Evolutionary conservation across 2,888 invertebrate species (phyloP), one percentile per base, ranked within the genome.

Genomic region (Xestoiulus laeticollis): DNA sequence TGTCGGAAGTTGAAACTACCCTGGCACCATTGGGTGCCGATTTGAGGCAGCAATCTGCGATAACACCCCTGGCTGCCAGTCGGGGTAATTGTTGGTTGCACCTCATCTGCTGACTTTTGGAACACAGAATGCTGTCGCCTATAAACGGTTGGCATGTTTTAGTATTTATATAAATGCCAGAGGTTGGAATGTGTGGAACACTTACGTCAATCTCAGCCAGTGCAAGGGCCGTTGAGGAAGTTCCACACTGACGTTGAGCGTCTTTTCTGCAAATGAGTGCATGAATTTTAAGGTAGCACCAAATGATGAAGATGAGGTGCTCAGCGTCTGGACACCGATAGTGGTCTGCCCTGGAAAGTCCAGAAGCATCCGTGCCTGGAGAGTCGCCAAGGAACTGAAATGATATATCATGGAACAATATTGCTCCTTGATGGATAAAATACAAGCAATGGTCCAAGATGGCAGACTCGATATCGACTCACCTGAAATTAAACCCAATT

Each of bases 331-430:
- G 84, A 84, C 33, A 1, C 84, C 84, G 30, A 33, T 19, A 14
- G 5, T 84, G 84, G 33, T 84, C 33, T 38, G 38, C 19, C 30
- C 84, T 14, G 84, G 84, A 16, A 84, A 84, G 4, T 84, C 84
- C 33, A 38, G 33, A n/a, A 84, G 14, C 38, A 84, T 38, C 19
- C 33, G 38, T n/a, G 84, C 8, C 38, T 26, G 33, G 19, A 84
- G n/a, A n/a, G 84, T 84, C 19, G 84, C 84, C 33, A 84, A 84
- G 84, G 38, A 84, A 22, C 84, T 84, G 33, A 32, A 84, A 84
- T 19, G 12, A n/a, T n/a, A n/a, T n/a, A n/a, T n/a, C n/a, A n/a
- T n/a, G 32, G 1, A 84, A 30, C 14, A 83, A 30, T 38, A 38
- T 38, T 38, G 6, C 8, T 38, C 38, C 8, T 8, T 38, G 38